phyloP scores from a whole-genome alignment of 2,797 vertebrate species.

The Erpetoichthys calabaricus region DNA sequence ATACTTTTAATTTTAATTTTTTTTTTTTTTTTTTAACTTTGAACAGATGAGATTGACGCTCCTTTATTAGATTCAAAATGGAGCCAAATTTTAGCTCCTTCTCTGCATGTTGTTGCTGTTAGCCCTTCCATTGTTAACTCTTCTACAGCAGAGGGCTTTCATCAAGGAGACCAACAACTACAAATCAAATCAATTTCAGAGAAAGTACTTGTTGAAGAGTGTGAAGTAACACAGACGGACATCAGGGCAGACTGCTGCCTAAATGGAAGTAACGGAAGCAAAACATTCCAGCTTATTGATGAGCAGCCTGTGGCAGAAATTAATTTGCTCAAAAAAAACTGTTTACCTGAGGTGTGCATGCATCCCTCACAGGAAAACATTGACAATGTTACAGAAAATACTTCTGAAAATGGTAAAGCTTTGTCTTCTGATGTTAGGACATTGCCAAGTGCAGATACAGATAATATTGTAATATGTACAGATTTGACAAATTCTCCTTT shows the following conservation, averaged over 20 bases:
- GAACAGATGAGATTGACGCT: conserved; percentile 74
- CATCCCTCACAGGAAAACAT: conserved; percentile 58
- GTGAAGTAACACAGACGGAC: too few relatives aligned
- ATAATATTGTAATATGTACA: conserved; percentile 10
- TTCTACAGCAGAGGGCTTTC: conserved; percentile 45
- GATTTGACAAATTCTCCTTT: conserved; percentile 11
- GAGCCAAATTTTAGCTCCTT: conserved; percentile 83
- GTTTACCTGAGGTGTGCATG: conserved; percentile 21
- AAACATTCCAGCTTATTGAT: conserved; percentile 47
- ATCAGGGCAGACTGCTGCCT: conserved; percentile 34
- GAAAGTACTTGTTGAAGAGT: conserved; percentile 36
- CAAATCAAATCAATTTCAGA: conserved; percentile 63
- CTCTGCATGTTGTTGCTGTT: conserved; percentile 60
- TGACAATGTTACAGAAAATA: conserved; percentile 48
- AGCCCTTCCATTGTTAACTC: conserved; percentile 56
- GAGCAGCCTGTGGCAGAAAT: conserved; percentile 59
- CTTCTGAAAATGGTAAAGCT: conserved; percentile 53
- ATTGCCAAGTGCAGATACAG: conserved; percentile 31
- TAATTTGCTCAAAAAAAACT: conserved; percentile 36
- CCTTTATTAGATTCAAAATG: conserved; percentile 80
- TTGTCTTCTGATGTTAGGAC: conserved; percentile 50
- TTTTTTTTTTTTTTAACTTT: conserved; percentile 17
- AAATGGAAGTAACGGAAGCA: conserved; percentile 47
- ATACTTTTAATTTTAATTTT: conserved; percentile 16
- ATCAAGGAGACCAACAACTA: conserved; percentile 61